Percentiles rank a stretch among this genome's conserved stretches.
These are phyloP conservation scores for Spisula solida DNA, from an alignment of 2,888 invertebrate species.

Conservation along the genomic window DNA sequence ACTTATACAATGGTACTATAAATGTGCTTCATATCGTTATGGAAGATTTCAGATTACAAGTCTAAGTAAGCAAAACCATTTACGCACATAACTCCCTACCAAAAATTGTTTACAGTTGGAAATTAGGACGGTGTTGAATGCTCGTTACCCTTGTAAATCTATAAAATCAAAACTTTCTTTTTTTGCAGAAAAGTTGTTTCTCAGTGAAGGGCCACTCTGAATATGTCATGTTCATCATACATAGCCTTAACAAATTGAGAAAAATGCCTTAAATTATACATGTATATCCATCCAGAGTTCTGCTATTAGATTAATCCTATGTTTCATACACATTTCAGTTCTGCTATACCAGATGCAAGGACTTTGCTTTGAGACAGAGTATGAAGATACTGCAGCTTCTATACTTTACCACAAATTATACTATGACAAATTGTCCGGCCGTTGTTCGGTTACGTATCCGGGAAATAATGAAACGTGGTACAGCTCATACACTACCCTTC, in stretches of 20 bases:
- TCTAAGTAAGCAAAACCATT: too few species aligned
- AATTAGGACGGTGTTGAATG: too few species aligned
- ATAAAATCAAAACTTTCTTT: too few species aligned
- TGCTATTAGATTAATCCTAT: too few species aligned
- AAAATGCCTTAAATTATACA: too few species aligned
- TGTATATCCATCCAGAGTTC: too few species aligned
- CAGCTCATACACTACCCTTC: constrained; percentile 27
- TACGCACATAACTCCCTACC: too few species aligned
- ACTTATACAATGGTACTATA: too few species aligned
- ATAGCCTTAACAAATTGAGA: background rate
- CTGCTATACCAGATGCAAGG: constrained; percentile 7
- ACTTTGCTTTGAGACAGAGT: constrained; percentile 12
- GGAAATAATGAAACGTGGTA: constrained; percentile 13
- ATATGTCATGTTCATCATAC: background rate
- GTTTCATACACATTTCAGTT: constrained; percentile 20
- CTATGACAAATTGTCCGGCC: constrained; percentile 17
- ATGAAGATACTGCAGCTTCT: background rate
- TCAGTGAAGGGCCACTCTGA: background rate
- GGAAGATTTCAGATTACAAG: too few species aligned
- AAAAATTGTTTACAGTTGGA: too few species aligned
- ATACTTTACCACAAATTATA: constrained; percentile 3
- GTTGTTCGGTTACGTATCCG: constrained; percentile 33
- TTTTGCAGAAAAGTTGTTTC: background rate
- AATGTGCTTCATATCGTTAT: too few species aligned
- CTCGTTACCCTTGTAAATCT: too few species aligned